Evolutionary conservation across 2,113 vertebrate species (phyloP).

Genomic region (Taurulus bubalis): DNA sequence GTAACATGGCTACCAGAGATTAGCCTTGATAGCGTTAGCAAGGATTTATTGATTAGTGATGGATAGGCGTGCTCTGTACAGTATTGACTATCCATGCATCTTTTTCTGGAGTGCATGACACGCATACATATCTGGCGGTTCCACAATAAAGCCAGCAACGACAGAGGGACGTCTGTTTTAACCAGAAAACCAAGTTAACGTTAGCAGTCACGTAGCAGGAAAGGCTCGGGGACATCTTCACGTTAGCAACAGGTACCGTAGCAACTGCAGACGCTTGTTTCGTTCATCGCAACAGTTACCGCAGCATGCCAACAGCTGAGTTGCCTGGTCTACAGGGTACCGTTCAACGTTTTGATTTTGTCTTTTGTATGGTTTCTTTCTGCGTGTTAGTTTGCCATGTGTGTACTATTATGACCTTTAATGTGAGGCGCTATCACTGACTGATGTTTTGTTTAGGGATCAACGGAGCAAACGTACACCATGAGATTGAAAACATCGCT

Average conservation of each 20-base stretch:
- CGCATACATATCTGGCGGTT: background rate
- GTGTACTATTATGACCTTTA: background rate
- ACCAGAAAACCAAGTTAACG: conserved; percentile 22
- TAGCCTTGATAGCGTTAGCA: conserved; percentile 31
- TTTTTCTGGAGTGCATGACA: background rate
- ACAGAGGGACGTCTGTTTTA: conserved; percentile 20
- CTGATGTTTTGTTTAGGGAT: conserved; percentile 33
- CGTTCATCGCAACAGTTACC: conserved; percentile 1
- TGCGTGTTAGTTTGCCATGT: background rate
- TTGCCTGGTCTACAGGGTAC: background rate
- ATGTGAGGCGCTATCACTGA: conserved; percentile 5
- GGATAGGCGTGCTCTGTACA: background rate
- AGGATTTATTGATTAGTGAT: background rate
- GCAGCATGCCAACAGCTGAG: conserved; percentile 5
- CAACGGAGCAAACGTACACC: conserved; percentile 25
- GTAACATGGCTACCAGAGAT: conserved; percentile 50
- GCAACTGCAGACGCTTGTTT: conserved; percentile 74
- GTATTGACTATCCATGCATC: background rate
- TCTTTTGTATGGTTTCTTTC: background rate
- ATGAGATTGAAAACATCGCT: conserved; percentile 96
- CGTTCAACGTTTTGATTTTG: background rate
- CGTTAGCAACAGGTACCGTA: conserved; percentile 76
- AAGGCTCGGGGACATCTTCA: conserved; percentile 21
- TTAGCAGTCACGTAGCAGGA: conserved; percentile 42
- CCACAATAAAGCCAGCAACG: background rate